Base-by-base conservation (phyloP, 1,140 invertebrate genomes). In the Drosophila neocordata region DNA sequence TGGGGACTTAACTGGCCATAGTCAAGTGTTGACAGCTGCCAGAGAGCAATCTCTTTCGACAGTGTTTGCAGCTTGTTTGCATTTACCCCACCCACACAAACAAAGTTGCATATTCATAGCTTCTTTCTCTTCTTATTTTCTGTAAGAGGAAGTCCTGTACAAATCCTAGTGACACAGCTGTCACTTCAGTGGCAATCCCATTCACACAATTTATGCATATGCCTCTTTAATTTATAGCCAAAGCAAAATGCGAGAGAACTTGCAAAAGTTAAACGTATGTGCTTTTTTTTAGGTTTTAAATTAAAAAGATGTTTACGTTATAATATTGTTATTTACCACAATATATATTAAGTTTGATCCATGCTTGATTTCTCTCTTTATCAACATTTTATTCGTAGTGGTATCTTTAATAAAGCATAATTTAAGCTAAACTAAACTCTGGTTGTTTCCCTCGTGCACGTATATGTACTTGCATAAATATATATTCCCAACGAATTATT, bases 401-500 rank as follows among this genome's bases (percentile, higher is more conserved):
- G 12, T 38, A 13, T 13, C 12, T n/a, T n/a, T 7, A 6, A 41
- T 2, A 24, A 24, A 2, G 22, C 22, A 24, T 24, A 1, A 41
- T 41, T 41, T 15, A 18, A 15, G 6, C 15, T 41, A 41, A 41
- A 15, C 4, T 15, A 5, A 41, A 41, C 38, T 41, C 52, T 69
- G 79, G 78, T 67, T 71, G 72, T 55, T 38, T 1, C 34, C 15
- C 15, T 48, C 15, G 41, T 48, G 3, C 0, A 48, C 2, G 11
- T 35, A 35, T 35, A 34, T 34, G 2, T 34, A 41, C 5, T 13
- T n/a, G 4, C 6, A 13, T 41, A 41, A 1, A 48, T 34, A 41
- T 58, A 63, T 68, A 66, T 71, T 57, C 51, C 61, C 64, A 53
- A 76, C 68, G 70, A 68, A 87, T 79, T 72, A 88, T 88, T 88